Evolutionary conservation across 2,888 invertebrate genomes (phyloP), one percentile per base, ranked within the genome.

Genomic region (Kryphioiulus occultus): DNA sequence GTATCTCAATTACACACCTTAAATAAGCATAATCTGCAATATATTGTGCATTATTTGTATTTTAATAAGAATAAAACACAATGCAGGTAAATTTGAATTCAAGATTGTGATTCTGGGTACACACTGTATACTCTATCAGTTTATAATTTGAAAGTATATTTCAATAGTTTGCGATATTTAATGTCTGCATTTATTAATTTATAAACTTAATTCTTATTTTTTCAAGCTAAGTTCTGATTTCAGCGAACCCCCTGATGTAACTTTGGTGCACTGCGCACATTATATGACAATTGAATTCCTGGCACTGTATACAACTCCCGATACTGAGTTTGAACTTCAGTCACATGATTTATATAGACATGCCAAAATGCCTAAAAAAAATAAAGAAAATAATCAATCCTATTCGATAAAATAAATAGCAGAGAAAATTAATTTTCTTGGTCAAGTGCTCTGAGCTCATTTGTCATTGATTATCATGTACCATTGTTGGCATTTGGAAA

Each of bases 391-490:
- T 83, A 35, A 83, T 35, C 35, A 83, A 32, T 83, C 19, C 19
- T 32, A 83, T n/a, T 17, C 83, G 30, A 3, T 19, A 35, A 83
- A 83, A 35, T 83, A 83, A 39, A 83, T 83, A 83, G 59, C 59
- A 59, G n/a, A n/a, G 59, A 82, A 83, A 82, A 83, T 83, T 83
- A 83, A 83, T 83, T 83, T 83, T 83, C 83, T 83, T 32, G 83
- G 83, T 39, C 83, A 83, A 83, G 83, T 83, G n/a, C 32, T 39
- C 59, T 59, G 59, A 59, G 59, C 59, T 59, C 59, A 59, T 59
- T 59, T 59, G 22, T 59, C 59, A 59, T 22, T 59, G 59, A 59
- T 59, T 59, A 22, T 59, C 59, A 59, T 59, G 22, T 0, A 59
- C 22, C n/a, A 22, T 59, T 59, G 59, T 22, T 59, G 59, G 59